Evolutionary conservation across 2,888 invertebrate genomes (phyloP), one percentile per base, ranked within the genome.

Genomic region (Callyntrura guangdongensis): DNA sequence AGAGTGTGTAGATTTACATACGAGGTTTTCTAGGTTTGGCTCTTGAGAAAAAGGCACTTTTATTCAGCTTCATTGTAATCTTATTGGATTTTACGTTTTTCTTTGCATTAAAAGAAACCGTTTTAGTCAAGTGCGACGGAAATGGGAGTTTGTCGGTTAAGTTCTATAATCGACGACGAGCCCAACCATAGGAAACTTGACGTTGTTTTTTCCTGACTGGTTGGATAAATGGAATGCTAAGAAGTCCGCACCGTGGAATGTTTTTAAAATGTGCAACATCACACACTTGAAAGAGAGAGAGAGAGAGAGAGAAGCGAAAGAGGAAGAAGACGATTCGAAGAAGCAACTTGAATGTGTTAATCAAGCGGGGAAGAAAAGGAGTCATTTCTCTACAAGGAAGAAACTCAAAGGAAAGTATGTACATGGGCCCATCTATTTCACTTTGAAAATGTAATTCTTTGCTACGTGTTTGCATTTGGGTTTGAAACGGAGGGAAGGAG

Each of bases 261-360:
- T 84, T 67, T 84, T 20, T 11, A 49, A 67, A 49, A 84, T 84
- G 67, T 82, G 81, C 45, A 49, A 64, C 67, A 67, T 84, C 36
- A 12, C 53, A 79, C 53, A 79, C 79, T 79, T 8, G 49, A 74
- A 20, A n/a, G 25, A 53, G 49, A 53, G 72, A 56, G 25, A 12
- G 17, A 72, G 61, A 61, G 20, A 11, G 61, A 81, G 59, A 49
- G n/a, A n/a, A n/a, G n/a, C n/a, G n/a, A n/a, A n/a, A 22, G 11
- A 20, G 25, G 8, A 22, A 25, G 49, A 61, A 17, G 53, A 53
- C 20, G 77, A 25, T 25, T 47, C 17, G 20, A 61, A 64, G 53
- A 25, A 72, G 36, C 49, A 36, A 56, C 72, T 85, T 74, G 77
- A 86, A 90, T 85, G 81, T 90, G 90, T 90, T 90, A 90, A 90